Evolutionary conservation across 1,140 invertebrate species (phyloP).

Genomic region (Bilobella aurantiaca): DNA sequence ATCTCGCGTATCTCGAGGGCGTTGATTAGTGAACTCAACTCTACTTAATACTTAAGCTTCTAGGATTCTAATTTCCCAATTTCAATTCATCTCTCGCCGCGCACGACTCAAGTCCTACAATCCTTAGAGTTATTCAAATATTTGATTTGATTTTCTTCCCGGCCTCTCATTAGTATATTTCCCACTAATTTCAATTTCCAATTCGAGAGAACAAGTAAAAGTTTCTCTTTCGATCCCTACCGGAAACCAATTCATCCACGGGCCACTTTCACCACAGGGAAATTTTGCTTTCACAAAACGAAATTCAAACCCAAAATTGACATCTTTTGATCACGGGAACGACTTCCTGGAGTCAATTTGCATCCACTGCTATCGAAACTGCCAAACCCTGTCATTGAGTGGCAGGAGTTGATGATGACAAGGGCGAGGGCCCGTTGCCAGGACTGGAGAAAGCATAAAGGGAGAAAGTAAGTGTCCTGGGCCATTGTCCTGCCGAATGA

Average conservation of each 20-base stretch:
- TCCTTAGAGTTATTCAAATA: background rate
- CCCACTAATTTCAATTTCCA: background rate
- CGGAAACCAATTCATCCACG: background rate
- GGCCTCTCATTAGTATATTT: background rate
- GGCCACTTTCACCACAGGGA: background rate
- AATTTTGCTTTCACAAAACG: background rate
- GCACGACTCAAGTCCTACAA: background rate
- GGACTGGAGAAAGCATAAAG: background rate
- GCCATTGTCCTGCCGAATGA: background rate
- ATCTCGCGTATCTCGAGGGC: background rate
- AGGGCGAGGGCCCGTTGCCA: background rate
- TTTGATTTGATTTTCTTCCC: background rate
- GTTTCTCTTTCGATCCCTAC: background rate
- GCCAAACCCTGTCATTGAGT: too few relatives aligned
- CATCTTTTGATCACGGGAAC: too few relatives aligned
- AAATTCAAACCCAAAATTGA: too few relatives aligned
- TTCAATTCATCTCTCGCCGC: background rate
- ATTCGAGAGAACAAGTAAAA: too few relatives aligned
- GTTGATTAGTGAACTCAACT: background rate
- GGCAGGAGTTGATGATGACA: conserved; percentile 1
- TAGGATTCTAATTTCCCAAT: background rate
- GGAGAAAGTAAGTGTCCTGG: conserved; percentile 1
- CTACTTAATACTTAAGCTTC: too few relatives aligned
- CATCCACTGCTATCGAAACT: too few relatives aligned
- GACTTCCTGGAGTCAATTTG: too few relatives aligned